Percentiles rank a stretch among this genome's conserved stretches.
Conservation (phyloP, 2,888 invertebrate species). For the Hesperia comma region DNA sequence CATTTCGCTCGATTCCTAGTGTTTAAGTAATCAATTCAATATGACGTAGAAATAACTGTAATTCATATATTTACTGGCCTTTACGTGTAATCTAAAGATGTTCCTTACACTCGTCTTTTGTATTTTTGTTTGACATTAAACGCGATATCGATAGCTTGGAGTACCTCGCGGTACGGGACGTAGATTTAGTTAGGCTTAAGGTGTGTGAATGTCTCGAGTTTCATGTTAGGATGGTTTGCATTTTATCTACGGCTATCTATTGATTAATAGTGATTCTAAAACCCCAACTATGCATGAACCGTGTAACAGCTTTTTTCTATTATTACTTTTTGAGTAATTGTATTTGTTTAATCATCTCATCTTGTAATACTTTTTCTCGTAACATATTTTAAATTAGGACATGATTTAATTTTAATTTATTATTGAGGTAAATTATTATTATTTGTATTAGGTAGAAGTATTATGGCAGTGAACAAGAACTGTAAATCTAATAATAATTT, state of each 20-base stretch:
- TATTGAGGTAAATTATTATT: constrained; percentile 54
- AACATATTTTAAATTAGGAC: constrained; percentile 61
- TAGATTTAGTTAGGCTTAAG: constrained; percentile 69
- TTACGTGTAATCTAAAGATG: constrained; percentile 65
- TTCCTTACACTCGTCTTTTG: constrained; percentile 63
- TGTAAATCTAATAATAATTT: constrained; percentile 61
- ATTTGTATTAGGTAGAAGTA: constrained; percentile 62
- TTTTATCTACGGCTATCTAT: constrained; percentile 60
- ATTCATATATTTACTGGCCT: constrained; percentile 79
- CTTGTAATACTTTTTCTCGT: constrained; percentile 45
- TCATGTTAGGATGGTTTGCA: constrained; percentile 55
- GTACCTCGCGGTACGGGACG: constrained; percentile 71
- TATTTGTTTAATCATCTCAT: constrained; percentile 44
- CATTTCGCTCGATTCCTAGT: constrained; percentile 73
- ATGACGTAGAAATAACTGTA: constrained; percentile 76
- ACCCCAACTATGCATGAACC: constrained; percentile 62
- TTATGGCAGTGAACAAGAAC: constrained; percentile 53
- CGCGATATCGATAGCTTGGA: constrained; percentile 47
- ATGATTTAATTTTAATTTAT: constrained; percentile 55
- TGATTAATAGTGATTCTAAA: constrained; percentile 60
- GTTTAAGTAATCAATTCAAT: constrained; percentile 67
- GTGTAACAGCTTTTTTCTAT: constrained; percentile 47
- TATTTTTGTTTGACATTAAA: constrained; percentile 56
- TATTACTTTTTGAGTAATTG: constrained; percentile 47
- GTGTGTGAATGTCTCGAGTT: constrained; percentile 73